These are phyloP conservation scores for Eutolmus rufibarbis DNA, from an alignment of 2,888 invertebrate genomes.

Conservation along the genomic window DNA sequence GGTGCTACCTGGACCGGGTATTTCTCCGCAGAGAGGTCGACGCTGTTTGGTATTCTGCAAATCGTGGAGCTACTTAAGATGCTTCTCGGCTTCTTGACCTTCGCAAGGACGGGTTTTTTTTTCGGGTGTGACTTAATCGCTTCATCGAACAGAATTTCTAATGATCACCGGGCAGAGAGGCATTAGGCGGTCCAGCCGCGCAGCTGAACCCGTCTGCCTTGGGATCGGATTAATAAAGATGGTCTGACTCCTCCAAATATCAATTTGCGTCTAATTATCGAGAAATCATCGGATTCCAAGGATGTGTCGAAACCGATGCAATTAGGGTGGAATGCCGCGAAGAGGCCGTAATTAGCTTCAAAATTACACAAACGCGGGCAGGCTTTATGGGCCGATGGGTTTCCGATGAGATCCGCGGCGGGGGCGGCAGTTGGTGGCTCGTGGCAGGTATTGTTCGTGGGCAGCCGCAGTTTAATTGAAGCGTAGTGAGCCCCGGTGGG, in stretches of 20 bases:
- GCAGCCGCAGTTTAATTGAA: not conserved
- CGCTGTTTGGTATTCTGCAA: not conserved
- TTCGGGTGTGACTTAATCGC: slow-evolving; percentile 30
- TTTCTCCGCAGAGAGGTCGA: not conserved
- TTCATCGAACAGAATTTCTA: not conserved
- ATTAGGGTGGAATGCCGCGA: not conserved
- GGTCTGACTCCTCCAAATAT: not conserved
- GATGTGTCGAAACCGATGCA: not conserved
- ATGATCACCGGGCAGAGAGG: not conserved
- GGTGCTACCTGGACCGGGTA: not conserved
- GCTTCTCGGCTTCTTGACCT: slow-evolving; percentile 25
- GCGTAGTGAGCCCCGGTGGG: not conserved
- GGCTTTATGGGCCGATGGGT: not conserved
- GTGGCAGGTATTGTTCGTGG: not conserved
- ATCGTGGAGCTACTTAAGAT: slow-evolving; percentile 14
- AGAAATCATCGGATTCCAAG: not conserved
- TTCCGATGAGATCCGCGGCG: not conserved
- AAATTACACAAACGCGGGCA: not conserved
- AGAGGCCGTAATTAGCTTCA: not conserved
- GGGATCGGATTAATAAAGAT: not conserved
- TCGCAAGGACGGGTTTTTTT: slow-evolving; percentile 31
- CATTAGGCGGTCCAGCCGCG: not conserved
- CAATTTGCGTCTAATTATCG: not conserved
- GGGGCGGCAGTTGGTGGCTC: not conserved
- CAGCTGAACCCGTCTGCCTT: not conserved